Base-by-base conservation (phyloP, 2,113 vertebrate genomes). In the Dasypus novemcinctus region DNA sequence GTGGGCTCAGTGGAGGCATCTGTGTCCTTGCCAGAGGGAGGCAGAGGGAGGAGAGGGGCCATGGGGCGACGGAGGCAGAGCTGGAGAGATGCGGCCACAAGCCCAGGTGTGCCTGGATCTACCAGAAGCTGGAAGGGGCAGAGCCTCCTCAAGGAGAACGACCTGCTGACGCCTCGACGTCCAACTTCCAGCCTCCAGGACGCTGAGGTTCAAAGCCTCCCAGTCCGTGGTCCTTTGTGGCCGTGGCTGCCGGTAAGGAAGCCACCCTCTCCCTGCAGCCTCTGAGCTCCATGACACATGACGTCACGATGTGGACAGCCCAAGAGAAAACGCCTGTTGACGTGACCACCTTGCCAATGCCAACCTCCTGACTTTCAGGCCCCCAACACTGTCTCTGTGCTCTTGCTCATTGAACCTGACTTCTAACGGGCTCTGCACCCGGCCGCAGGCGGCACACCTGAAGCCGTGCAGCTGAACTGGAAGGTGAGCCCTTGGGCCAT, bases 361-460 rank as follows among this genome's bases (percentile, higher is more conserved):
- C 41, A 25, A 1, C 54, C 41, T 18, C 66, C 1, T 1, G 27
- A 54, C 25, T 23, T 79, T 25, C 66, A 23, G 68, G 12, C 36
- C 46, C 27, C 66, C 20, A 25, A 29, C 10, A 1, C 43, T 4
- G 8, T 12, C 83, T 54, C 57, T 27, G 14, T 5, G 14, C 12
- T 21, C 43, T 61, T 43, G 36, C 31, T n/a, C 12, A 1, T n/a
- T 23, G 46, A 74, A 21, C n/a, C 57, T 18, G 41, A 33, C 75
- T 52, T 72, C 9, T 33, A 2, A 49, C 0, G 54, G 5, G 4
- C 13, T n/a, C 27, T 3, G 20, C 4, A 1, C 12, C n/a, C 5
- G 1, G 7, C 31, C 8, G 11, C 8, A 27, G 33, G 1, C 0
- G 4, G 63, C 12, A 23, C 49, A 3, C 23, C 49, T 3, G 3